Base-by-base conservation (phyloP, 35 echinoderm and acorn worm species). In the Heliocidaris tuberculata region DNA sequence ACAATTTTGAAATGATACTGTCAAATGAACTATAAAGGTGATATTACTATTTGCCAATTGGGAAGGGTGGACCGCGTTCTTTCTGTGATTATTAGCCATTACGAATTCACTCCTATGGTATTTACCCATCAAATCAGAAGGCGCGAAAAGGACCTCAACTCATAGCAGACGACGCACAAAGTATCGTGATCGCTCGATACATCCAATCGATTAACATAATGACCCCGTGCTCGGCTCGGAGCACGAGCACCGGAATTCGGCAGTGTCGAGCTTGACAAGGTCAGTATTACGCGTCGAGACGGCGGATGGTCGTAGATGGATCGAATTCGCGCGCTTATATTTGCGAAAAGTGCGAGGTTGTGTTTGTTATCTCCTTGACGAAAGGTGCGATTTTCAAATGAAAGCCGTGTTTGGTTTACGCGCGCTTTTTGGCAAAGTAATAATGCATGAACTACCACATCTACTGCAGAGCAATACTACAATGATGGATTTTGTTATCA, bases 141-240 rank as follows among this genome's bases (percentile, higher is more conserved):
- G 47, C 87, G 87, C 87, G 87, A 47, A 89, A 78, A 89, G 31
- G 87, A 47, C 9, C 17, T 13, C 24, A 12, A 16, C 47, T 32
- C 15, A 12, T 15, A 47, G 31, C 87, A 89, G 87, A 89, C 87
- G 87, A 89, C 87, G 87, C 87, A 48, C 31, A 47, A 89, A 89
- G 16, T 89, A 89, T 89, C 87, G 87, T 89, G 87, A 89, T 89
- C 87, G 87, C 87, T 89, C 87, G 87, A 89, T 89, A 89, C 87
- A 48, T 42, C 87, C 87, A 47, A 89, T 89, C 87, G 87, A 89
- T 89, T 89, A 89, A 89, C 47, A 48, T 89, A 89, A 89, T 89
- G 87, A 89, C 87, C 87, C 3, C 87, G 87, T 32, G 87, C 19
- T 89, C 31, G 87, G 87, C 29, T 17, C 87, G 7, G 87, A 48